phyloP scores from a whole-genome alignment of 2,113 vertebrate genomes.

The Polypterus bichir region DNA sequence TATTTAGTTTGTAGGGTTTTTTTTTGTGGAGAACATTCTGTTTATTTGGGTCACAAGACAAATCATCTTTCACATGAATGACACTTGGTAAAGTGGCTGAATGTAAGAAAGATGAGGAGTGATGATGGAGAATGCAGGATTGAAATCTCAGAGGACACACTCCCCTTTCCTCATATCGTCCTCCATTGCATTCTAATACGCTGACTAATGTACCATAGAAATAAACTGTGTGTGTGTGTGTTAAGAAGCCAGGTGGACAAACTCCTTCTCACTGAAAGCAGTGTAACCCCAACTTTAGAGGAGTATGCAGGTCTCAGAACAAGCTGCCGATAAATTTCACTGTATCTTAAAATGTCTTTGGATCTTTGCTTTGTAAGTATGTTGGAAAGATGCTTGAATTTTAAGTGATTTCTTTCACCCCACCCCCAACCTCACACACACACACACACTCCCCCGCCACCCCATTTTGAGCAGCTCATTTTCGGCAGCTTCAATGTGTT shows the following conservation, averaged over 20 bases:
- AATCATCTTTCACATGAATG: slow-evolving; percentile 93
- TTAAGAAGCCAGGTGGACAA: slow-evolving; percentile 42
- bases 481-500: slow-evolving; percentile 74
- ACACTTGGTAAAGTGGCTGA: slow-evolving; percentile 89
- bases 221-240: slow-evolving; percentile 71
- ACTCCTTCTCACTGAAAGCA: slow-evolving; percentile 46
- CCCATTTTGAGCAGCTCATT: slow-evolving; percentile 65
- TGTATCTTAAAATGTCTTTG: no score
- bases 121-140: slow-evolving; percentile 86
- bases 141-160: slow-evolving; percentile 73
- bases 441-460: slow-evolving; percentile 25
- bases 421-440: not conserved
- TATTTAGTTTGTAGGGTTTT: slow-evolving; percentile 52
- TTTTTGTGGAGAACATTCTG: slow-evolving; percentile 66
- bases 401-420: not conserved
- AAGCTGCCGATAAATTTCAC: no score
- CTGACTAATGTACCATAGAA: slow-evolving; percentile 99
- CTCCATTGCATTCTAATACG: slow-evolving; percentile 93
- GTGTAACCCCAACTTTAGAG: slow-evolving; percentile 27
- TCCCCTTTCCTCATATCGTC: slow-evolving; percentile 73
- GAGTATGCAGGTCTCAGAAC: no score
- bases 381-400: not conserved
- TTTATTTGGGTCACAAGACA: slow-evolving; percentile 96
- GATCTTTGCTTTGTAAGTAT: no score
- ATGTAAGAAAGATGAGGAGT: slow-evolving; percentile 84